A percentile compares a stretch with the other conserved stretches of the same genome.
Evolutionary conservation across 2,113 vertebrate species (phyloP).

Genomic region (Archilochus colubris): DNA sequence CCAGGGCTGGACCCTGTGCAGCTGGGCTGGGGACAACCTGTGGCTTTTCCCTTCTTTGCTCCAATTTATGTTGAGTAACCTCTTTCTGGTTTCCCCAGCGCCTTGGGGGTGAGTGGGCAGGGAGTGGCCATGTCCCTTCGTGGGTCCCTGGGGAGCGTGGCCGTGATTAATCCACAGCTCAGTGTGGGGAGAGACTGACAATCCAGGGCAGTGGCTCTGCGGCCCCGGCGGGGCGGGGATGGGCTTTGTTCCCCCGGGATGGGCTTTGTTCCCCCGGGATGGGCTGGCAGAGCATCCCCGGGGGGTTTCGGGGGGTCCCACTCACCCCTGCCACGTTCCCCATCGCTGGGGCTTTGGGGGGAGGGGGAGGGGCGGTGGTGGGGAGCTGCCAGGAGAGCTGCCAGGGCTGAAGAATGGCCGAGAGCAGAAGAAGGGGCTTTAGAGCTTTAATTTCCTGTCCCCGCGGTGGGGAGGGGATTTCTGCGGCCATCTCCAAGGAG

Average conservation of each 20-base stretch:
- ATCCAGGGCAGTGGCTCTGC: background rate
- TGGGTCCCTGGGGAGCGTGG: background rate
- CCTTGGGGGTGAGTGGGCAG: rapidly evolving
- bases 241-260: background rate
- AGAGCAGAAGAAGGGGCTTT: slow-evolving; percentile 66
- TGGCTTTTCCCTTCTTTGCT: background rate
- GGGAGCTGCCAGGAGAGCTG: slow-evolving; percentile 46
- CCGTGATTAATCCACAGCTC: rapidly evolving
- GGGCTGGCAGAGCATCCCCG: background rate
- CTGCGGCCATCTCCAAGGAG: slow-evolving; percentile 67
- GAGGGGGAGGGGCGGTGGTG: background rate
- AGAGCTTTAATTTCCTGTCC: slow-evolving; percentile 72
- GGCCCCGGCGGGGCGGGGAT: rapidly evolving
- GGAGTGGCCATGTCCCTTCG: background rate
- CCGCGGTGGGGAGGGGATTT: slow-evolving; percentile 35
- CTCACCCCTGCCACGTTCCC: background rate
- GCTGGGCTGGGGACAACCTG: rapidly evolving
- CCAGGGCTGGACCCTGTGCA: background rate
- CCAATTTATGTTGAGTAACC: background rate
- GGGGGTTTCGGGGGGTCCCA: rapidly evolving
- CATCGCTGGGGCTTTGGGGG: rapidly evolving
- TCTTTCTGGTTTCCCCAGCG: background rate
- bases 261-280: background rate
- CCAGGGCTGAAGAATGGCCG: slow-evolving; percentile 44
- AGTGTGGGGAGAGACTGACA: rapidly evolving